Evolutionary conservation across 1,140 invertebrate species (phyloP).

Genomic region (Metaphire vulgaris): DNA sequence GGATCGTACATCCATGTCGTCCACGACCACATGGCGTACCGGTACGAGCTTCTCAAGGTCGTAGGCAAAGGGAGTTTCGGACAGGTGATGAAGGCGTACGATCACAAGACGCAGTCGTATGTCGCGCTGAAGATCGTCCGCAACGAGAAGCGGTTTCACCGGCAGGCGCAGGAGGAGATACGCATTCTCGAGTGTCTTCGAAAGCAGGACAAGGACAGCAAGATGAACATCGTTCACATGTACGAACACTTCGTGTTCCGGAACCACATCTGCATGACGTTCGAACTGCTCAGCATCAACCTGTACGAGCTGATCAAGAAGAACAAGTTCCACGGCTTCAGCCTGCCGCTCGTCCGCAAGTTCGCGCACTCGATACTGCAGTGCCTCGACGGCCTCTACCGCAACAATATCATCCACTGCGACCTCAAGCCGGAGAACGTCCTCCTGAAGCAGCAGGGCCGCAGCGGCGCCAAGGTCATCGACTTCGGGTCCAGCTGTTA

Average conservation of each 20-base stretch:
- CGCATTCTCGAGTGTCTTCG: conserved; percentile 90
- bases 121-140: conserved; percentile 96
- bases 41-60: conserved; percentile 87
- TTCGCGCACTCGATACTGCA: conserved; percentile 96
- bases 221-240: conserved; percentile 99
- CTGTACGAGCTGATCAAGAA: conserved; percentile 99
- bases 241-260: conserved; percentile 96
- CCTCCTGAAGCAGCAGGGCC: conserved; percentile 92
- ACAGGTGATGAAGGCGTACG: conserved; percentile 94
- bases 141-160: conserved; percentile 96
- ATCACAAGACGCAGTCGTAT: conserved; percentile 89
- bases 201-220: conserved; percentile 94
- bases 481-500: conserved; percentile 96
- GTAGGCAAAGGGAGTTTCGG: conserved; percentile 99
- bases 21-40: conserved; percentile 95
- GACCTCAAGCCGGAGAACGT: conserved; percentile 85
- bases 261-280: conserved; percentile 99
- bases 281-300: conserved; percentile 96
- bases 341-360: conserved; percentile 88
- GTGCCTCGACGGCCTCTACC: conserved; percentile 91
- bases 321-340: conserved; percentile 99
- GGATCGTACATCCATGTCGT: conserved; percentile 95
- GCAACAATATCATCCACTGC: conserved; percentile 97
- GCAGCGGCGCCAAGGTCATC: conserved; percentile 87
- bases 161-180: conserved; percentile 98